Base-by-base conservation (phyloP, 2,797 vertebrate species). In the Myotis vivesi region DNA sequence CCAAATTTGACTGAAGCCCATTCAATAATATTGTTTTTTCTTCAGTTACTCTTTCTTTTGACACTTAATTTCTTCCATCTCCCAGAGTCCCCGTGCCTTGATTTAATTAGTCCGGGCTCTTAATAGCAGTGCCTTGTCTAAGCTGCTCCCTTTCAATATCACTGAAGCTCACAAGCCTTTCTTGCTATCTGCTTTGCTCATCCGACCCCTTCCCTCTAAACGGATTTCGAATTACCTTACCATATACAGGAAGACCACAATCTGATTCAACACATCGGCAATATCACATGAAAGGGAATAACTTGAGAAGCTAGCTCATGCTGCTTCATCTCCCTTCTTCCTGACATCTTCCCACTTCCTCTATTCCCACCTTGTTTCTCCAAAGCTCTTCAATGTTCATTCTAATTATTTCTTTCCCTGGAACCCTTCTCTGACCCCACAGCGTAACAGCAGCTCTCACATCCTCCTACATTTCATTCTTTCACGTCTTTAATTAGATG, bases 1-100 rank as follows among this genome's bases (percentile, higher is more conserved):
- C 76, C 64, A 41, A 19, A 75, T 75, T 49, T 81, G 30, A 64
- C 12, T 15, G 44, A 85, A 57, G 30, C 19, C 8, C 41, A 38
- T 49, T 64, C 55, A 44, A 2, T 89, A 51, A 76, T 23, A 89
- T 12, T 86, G 72, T 22, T 53, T 20, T 79, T 75, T 55, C 11
- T 88, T 71, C 4, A 20, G 13, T 36, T 22, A n/a, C 51, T 84
- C 62, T 33, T 66, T 69, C 79, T 83, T 85, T 86, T 49, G 46
- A 94, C 9, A 55, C 87, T 64, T 8, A 55, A 62, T 84, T 94
- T 71, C 62, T 75, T 91, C 53, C 69, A 77, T 83, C 80, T 25
- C 71, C 53, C 23, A 8, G 38, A 87, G 85, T 89, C 9, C 41
- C 46, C 20, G 2, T 2, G 38, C 44, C 22, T 89, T 80, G 30